Evolutionary conservation across 2,113 vertebrate species (phyloP), one percentile per base, ranked within the genome.

Genomic region (Nanger granti): DNA sequence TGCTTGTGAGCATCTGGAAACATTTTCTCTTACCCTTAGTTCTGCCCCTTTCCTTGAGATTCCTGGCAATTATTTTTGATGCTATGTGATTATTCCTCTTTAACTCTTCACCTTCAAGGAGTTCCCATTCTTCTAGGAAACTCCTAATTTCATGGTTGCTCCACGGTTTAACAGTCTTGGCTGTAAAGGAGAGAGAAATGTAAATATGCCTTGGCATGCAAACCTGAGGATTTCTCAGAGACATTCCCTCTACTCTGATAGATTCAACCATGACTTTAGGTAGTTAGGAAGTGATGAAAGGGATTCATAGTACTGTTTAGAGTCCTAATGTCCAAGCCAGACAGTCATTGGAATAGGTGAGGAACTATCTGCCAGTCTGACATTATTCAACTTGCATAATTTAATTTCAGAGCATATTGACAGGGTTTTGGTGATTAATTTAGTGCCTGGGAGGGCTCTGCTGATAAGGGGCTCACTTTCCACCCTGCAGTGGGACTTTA

Each of bases 401-500:
- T 44, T 11, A 64, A 64, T 55, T 57, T 66, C 66, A 87, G 57
- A 49, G 37, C 41, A 12, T 5, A 83, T 2, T 55, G 52, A 88
- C 6, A 41, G 31, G 18, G 15, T 18, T 13, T 22, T 41, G 9
- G 6, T 1, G 17, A 31, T 9, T 57, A 18, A 22, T 37, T 49
- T 49, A 22, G 64, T 80, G 26, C 12, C 31, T 41, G 18, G 10
- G 29, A 49, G 17, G 31, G 24, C 31, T 28, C 26, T 55, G 5
- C 28, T 73, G 22, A 47, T 20, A 13, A 41, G 62, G 5, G 12
- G 7, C 4, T 76, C 54, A 55, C 28, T 31, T 7, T 49, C 54
- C 4, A 7, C 2, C 41, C 29, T 0, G 2, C 6, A 3, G 2
- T 9, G 66, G 57, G 18, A 34, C 7, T 14, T 29, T 57, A 8